Base-by-base conservation (phyloP, 2,888 invertebrate species). In the Euzetes globulus region DNA sequence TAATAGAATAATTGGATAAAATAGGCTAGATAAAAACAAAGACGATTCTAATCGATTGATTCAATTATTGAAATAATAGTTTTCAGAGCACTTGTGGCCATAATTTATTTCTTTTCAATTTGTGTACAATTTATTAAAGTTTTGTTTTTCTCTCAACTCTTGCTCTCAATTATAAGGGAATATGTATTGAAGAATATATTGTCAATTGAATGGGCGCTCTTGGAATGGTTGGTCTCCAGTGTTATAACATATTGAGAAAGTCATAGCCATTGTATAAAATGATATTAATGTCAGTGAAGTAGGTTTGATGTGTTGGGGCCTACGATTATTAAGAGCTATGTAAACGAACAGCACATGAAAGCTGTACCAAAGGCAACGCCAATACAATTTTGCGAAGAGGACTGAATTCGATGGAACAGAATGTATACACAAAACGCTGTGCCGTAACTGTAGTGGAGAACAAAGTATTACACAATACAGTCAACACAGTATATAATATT, bases 231-330 rank as follows among this genome's bases (percentile, higher is more conserved):
- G 60, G 60, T 60, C 60, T 60, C 60, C 60, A 60, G 60, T 60
- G 60, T 60, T 60, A 60, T 27, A 60, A 33, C 60, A 60, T 60
- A 60, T 60, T 60, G 60, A 33, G 60, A 33, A 27, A 50, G 50
- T 58, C 15, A 29, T 37, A 41, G n/a, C 37, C 45, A 68, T 68
- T 68, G 68, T 45, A 68, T 68, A 45, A 63, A 68, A 68, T 68
- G 68, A 68, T 68, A 68, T 68, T 68, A 68, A 45, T 68, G 68
- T 68, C 68, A 41, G 68, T 68, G 68, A 68, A 68, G 68, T 68
- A 68, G 41, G 68, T 68, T 68, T 68, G 41, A 68, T 68, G 68
- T 68, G 37, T 68, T 68, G 19, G 68, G 65, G 60, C 60, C 37
- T 9, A 41, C 41, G 37, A 68, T 68, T 68, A 68, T 68, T 68